Conservation (phyloP, 2,113 vertebrate species). For the Craseonycteris thonglongyai region DNA sequence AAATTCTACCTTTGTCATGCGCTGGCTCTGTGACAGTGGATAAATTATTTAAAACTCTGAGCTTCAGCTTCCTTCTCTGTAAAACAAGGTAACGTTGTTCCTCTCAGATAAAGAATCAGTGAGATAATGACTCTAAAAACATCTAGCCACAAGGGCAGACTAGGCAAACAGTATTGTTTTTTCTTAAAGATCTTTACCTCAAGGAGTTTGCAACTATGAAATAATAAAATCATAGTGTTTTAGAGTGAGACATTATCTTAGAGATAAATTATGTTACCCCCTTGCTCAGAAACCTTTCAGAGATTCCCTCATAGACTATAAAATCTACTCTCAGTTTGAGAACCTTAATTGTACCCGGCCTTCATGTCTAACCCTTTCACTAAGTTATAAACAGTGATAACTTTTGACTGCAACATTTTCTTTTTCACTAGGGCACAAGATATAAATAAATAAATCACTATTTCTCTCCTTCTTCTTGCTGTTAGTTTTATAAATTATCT, state of each 20-base stretch:
- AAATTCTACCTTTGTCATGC: background rate
- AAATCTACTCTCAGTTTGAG: background rate
- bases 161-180: background rate
- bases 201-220: background rate
- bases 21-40: background rate
- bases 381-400: background rate
- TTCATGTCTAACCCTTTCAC: background rate
- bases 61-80: background rate
- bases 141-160: background rate
- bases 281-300: background rate
- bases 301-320: background rate
- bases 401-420: background rate
- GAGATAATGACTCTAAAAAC: background rate
- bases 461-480: background rate
- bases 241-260: background rate
- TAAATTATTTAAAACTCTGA: background rate
- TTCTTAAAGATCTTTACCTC: background rate
- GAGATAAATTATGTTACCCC: background rate
- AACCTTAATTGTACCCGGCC: background rate
- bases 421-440: background rate
- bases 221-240: background rate
- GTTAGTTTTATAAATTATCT: background rate
- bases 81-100: background rate
- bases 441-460: background rate
- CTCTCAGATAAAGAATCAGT: background rate